These are phyloP conservation scores for Penaeus vannamei DNA, from an alignment of 1,140 invertebrate genomes.

Conservation along the genomic window DNA sequence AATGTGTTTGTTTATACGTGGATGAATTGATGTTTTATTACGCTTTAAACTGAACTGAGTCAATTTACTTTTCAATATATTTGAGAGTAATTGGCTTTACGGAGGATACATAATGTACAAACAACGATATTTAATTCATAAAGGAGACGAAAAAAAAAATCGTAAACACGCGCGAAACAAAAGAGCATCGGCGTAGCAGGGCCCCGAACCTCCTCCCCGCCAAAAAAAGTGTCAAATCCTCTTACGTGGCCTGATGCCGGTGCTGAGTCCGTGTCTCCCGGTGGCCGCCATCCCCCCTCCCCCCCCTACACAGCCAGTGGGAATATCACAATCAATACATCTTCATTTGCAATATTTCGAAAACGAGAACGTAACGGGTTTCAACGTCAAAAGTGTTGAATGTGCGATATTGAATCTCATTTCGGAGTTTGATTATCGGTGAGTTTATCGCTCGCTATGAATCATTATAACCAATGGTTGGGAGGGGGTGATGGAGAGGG, in stretches of 20 bases:
- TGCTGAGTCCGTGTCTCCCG: slow-evolving; percentile 24
- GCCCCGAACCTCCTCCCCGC: background rate
- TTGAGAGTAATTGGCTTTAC: background rate
- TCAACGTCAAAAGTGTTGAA: slow-evolving; percentile 45
- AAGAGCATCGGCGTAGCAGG: background rate
- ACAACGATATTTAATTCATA: background rate
- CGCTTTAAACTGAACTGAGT: no score
- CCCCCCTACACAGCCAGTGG: background rate
- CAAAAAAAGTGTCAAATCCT: slow-evolving; percentile 19
- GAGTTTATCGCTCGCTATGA: slow-evolving; percentile 51
- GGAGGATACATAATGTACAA: background rate
- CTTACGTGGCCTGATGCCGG: slow-evolving; percentile 19
- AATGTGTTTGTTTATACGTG: background rate
- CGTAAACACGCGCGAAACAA: background rate
- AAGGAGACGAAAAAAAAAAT: background rate
- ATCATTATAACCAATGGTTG: slow-evolving; percentile 20
- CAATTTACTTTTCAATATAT: background rate
- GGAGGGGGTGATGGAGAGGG: background rate
- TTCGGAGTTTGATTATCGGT: slow-evolving; percentile 51
- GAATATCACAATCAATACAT: slow-evolving; percentile 50
- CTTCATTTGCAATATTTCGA: slow-evolving; percentile 59
- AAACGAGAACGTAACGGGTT: slow-evolving; percentile 45
- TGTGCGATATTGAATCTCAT: slow-evolving; percentile 52
- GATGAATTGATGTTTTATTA: background rate
- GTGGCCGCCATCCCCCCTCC: background rate